phyloP scores from a whole-genome alignment of 2,888 invertebrate species.

The Nineta flava region DNA sequence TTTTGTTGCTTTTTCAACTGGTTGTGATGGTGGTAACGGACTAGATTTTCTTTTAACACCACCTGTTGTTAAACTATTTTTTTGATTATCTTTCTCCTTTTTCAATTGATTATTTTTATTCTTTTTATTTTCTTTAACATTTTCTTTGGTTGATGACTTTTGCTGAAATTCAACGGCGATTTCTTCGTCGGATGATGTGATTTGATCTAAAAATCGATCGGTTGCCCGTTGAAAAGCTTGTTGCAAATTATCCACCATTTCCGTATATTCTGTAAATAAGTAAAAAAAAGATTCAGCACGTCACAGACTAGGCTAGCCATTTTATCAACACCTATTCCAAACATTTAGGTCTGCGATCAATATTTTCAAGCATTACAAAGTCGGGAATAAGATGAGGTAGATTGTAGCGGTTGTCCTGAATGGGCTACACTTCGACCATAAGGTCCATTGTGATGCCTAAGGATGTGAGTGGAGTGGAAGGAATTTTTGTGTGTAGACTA shows the following conservation, averaged over 20 bases:
- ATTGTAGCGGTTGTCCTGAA: too few species aligned
- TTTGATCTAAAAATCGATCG: slow-evolving; percentile 66
- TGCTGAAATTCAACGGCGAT: slow-evolving; percentile 47
- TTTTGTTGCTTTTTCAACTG: slow-evolving; percentile 14
- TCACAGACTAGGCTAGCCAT: background rate
- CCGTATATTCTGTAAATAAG: slow-evolving; percentile 56
- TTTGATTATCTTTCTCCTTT: slow-evolving; percentile 5
- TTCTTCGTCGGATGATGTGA: slow-evolving; percentile 65
- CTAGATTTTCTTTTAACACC: slow-evolving; percentile 15
- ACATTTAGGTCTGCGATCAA: too few species aligned
- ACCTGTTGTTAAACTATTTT: slow-evolving; percentile 16
- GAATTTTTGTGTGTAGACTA: too few species aligned
- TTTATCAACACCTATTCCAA: too few species aligned
- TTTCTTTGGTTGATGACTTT: slow-evolving; percentile 7
- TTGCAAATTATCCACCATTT: slow-evolving; percentile 73
- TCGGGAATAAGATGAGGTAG: too few species aligned
- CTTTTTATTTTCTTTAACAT: slow-evolving; percentile 14
- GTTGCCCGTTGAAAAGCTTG: slow-evolving; percentile 68
- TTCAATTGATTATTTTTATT: slow-evolving; percentile 12
- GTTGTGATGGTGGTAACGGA: slow-evolving; percentile 5
- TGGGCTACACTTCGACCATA: too few species aligned
- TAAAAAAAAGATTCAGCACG: slow-evolving; percentile 8
- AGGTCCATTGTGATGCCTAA: too few species aligned
- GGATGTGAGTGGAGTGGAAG: too few species aligned
- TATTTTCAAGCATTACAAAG: too few species aligned